Percentiles rank a stretch among this genome's conserved stretches.
Conservation (phyloP, 2,888 invertebrate species). For the Xestoiulus laeticollis region DNA sequence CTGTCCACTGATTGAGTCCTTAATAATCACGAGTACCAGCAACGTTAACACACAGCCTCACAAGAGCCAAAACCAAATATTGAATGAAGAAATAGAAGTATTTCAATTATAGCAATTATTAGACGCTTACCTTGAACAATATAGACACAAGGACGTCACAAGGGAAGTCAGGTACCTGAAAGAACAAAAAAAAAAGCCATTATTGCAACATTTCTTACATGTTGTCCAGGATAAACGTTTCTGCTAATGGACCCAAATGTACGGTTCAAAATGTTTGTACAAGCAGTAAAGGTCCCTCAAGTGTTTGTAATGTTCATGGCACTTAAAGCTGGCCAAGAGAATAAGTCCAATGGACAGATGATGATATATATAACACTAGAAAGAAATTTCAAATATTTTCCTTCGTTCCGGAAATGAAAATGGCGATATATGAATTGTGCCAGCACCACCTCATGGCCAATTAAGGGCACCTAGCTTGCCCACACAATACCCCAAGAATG, state of each 20-base stretch:
- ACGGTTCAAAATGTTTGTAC: neutral
- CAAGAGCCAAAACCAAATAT: constrained; percentile 20
- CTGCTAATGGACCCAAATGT: neutral
- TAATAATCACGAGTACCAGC: neutral
- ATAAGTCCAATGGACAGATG: neutral
- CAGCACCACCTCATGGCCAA: no score
- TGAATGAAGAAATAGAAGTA: constrained; percentile 19
- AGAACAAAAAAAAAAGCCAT: neutral
- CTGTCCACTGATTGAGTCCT: neutral
- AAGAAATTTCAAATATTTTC: neutral
- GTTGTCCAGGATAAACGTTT: neutral
- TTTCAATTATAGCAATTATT: neutral
- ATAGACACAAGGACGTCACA: constrained; percentile 20
- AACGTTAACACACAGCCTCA: neutral
- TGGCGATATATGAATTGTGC: no score
- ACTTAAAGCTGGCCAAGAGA: neutral
- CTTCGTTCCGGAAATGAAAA: no score
- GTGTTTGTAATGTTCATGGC: neutral
- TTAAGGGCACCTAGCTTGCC: no score
- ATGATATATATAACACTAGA: neutral
- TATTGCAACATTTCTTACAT: neutral
- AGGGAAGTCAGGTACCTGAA: constrained; percentile 12
- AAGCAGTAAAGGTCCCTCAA: neutral
- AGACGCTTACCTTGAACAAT: neutral
- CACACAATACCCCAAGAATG: no score